Percentiles rank a stretch among this genome's conserved stretches.
phyloP scores from a whole-genome alignment of 2,888 invertebrate species.

The Stenotaenia linearis region DNA sequence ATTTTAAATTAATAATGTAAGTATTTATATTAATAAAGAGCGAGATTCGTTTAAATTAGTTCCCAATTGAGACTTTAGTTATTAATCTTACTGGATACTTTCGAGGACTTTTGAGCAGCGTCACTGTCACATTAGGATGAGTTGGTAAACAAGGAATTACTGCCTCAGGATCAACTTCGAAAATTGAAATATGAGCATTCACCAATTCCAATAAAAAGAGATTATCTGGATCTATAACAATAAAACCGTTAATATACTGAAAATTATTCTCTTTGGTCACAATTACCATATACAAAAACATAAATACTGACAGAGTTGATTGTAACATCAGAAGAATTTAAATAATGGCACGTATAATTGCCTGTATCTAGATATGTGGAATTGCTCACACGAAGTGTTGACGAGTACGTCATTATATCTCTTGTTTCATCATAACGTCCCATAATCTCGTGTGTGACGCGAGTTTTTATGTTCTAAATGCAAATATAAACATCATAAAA shows the following conservation, averaged over 20 bases:
- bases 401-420: neutral
- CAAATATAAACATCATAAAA: neutral
- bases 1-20: neutral
- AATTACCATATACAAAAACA: slow-evolving; percentile 14
- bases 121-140: neutral
- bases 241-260: too few species aligned
- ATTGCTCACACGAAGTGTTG: neutral
- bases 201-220: neutral
- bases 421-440: neutral
- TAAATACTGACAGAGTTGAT: neutral
- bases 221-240: neutral
- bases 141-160: slow-evolving; percentile 27
- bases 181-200: neutral
- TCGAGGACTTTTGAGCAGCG: neutral
- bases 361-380: neutral
- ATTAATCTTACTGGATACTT: neutral
- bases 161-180: neutral
- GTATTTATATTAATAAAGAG: neutral
- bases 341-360: slow-evolving; percentile 4
- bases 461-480: neutral
- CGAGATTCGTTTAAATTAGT: neutral
- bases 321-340: neutral
- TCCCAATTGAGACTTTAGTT: too few species aligned
- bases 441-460: neutral
- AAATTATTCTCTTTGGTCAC: too few species aligned